Percentiles rank a stretch among this genome's conserved stretches.
These are phyloP conservation scores for Lethrus apterus DNA, from an alignment of 1,140 invertebrate genomes.

Conservation along the genomic window DNA sequence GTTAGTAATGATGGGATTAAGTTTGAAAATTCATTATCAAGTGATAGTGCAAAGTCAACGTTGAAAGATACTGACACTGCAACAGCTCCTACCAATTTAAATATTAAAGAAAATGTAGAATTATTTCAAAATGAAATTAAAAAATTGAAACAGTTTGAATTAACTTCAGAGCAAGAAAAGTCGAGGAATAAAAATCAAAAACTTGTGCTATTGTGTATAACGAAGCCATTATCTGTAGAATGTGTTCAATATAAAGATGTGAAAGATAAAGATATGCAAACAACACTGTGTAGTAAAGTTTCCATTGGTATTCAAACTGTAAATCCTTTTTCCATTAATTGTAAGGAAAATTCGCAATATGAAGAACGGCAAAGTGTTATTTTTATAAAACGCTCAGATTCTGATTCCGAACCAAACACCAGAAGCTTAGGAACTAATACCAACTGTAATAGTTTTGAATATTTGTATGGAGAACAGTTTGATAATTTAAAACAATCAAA, in stretches of 20 bases:
- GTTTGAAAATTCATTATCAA: too few species aligned
- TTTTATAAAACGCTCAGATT: slow-evolving; percentile 9
- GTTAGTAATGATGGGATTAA: too few species aligned
- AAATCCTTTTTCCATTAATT: not conserved
- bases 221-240: slow-evolving; percentile 29
- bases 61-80: too few species aligned
- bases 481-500: too few species aligned
- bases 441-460: slow-evolving; percentile 33
- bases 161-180: too few species aligned
- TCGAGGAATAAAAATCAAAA: slow-evolving; percentile 9
- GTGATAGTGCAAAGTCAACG: too few species aligned
- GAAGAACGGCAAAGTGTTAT: slow-evolving; percentile 7
- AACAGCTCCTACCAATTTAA: too few species aligned
- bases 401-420: slow-evolving; percentile 5
- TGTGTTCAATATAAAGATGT: slow-evolving; percentile 16
- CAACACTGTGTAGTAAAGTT: slow-evolving; percentile 12
- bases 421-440: slow-evolving; percentile 9
- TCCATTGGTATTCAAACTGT: slow-evolving; percentile 27
- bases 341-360: not conserved
- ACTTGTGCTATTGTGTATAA: slow-evolving; percentile 24
- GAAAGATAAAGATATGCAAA: slow-evolving; percentile 24
- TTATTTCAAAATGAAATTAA: too few species aligned
- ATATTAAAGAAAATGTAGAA: too few species aligned
- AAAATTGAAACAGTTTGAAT: too few species aligned
- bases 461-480: slow-evolving; percentile 12